phyloP scores from a whole-genome alignment of 2,797 vertebrate species.

The Sebastes taczanowskii region DNA sequence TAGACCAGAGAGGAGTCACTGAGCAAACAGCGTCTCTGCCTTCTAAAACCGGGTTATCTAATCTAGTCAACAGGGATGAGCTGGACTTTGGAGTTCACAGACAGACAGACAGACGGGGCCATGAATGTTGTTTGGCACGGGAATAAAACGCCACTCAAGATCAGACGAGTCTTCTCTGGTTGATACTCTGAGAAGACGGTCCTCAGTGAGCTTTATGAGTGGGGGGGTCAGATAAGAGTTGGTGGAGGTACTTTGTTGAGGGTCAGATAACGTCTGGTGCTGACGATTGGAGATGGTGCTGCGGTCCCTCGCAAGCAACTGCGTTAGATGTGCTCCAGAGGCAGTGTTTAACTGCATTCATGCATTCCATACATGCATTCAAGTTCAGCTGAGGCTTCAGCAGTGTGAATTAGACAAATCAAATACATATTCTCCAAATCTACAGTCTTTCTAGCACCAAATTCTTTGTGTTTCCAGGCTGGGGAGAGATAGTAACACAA shows the following conservation, averaged over 20 bases:
- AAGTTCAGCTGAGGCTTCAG: not conserved
- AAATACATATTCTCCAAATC: not conserved
- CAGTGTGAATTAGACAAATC: not conserved
- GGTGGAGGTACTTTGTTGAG: conserved; percentile 48
- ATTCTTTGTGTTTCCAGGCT: not conserved
- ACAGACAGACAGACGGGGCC: conserved; percentile 45
- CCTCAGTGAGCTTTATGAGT: conserved; percentile 59
- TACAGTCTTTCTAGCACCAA: not conserved
- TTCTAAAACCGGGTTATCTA: conserved; percentile 79
- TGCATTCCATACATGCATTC: too few species aligned
- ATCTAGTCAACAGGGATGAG: conserved; percentile 79
- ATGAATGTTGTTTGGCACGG: conserved; percentile 57
- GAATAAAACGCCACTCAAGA: conserved; percentile 65
- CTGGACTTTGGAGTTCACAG: conserved; percentile 82
- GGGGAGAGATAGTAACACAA: not conserved
- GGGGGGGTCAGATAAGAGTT: conserved; percentile 66
- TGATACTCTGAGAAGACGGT: not conserved
- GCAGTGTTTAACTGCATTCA: too few species aligned
- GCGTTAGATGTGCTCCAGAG: conserved; percentile 2
- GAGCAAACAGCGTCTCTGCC: conserved; percentile 74
- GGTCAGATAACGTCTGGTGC: conserved; percentile 60
- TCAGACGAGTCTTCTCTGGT: conserved; percentile 46
- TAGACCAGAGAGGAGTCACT: conserved; percentile 71
- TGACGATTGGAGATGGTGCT: conserved; percentile 34
- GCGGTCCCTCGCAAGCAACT: not conserved